Evolutionary conservation across 2,888 invertebrate genomes (phyloP).

Genomic region (Volucella bombylans): DNA sequence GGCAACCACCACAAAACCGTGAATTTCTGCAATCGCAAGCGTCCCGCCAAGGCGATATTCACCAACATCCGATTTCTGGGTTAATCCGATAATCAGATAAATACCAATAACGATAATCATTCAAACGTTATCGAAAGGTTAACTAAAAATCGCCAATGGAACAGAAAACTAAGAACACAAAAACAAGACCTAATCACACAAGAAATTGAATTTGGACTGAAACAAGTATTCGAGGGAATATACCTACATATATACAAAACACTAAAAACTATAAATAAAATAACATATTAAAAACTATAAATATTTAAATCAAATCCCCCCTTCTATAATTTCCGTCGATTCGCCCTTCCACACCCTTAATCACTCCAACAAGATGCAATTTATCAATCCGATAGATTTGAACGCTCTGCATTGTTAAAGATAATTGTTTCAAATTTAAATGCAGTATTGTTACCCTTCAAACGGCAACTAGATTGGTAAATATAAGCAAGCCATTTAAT

Average conservation of each 20-base stretch:
- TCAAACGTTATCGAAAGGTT: slow-evolving; percentile 28
- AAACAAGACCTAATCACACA: neutral
- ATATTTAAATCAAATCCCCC: slow-evolving; percentile 13
- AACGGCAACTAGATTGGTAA: slow-evolving; percentile 53
- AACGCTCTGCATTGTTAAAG: slow-evolving; percentile 7
- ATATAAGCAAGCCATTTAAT: slow-evolving; percentile 39
- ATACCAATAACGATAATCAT: slow-evolving; percentile 31
- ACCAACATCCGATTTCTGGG: slow-evolving; percentile 86
- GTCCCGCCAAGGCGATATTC: slow-evolving; percentile 85
- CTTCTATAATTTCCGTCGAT: neutral
- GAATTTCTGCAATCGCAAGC: slow-evolving; percentile 86
- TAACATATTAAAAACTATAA: slow-evolving; percentile 1
- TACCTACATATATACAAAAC: neutral
- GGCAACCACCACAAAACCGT: slow-evolving; percentile 84
- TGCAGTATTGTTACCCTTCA: slow-evolving; percentile 73
- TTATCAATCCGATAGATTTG: slow-evolving; percentile 13
- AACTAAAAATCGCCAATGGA: neutral
- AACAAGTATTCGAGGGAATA: slow-evolving; percentile 43
- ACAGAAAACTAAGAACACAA: slow-evolving; percentile 1
- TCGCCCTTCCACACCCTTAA: neutral
- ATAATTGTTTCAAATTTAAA: slow-evolving; percentile 52
- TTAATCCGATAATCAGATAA: slow-evolving; percentile 76
- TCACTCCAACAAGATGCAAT: slow-evolving; percentile 4
- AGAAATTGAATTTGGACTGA: slow-evolving; percentile 57
- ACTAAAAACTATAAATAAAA: slow-evolving; percentile 13